phyloP scores from a whole-genome alignment of 2,113 vertebrate species.

The Stigmatopora argus region DNA sequence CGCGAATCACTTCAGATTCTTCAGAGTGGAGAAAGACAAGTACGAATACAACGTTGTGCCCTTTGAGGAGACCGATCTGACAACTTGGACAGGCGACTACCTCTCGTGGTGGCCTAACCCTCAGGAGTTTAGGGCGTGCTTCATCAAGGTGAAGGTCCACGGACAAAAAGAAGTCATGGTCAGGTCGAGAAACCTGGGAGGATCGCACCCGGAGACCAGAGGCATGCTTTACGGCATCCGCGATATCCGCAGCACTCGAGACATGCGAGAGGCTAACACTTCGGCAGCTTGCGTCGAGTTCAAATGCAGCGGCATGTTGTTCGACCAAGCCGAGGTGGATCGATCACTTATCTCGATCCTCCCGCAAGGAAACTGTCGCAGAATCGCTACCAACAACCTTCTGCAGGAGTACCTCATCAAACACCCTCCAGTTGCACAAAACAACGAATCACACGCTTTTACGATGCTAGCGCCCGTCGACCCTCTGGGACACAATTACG shows the following conservation, averaged over 20 bases:
- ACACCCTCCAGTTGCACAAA: constrained; percentile 75
- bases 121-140: constrained; percentile 95
- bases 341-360: constrained; percentile 80
- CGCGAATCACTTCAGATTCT: constrained; percentile 90
- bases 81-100: constrained; percentile 88
- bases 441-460: constrained; percentile 77
- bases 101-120: constrained; percentile 98
- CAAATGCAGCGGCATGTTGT: constrained; percentile 95
- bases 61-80: constrained; percentile 84
- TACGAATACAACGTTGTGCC: constrained; percentile 96
- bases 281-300: constrained; percentile 92
- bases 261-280: constrained; percentile 61
- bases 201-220: constrained; percentile 78
- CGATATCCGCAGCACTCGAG: constrained; percentile 87
- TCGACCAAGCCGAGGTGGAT: constrained; percentile 82
- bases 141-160: constrained; percentile 85
- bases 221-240: constrained; percentile 88
- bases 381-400: constrained; percentile 73
- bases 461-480: constrained; percentile 89
- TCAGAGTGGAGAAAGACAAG: constrained; percentile 88
- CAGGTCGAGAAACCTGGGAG: constrained; percentile 80
- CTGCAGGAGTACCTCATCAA: constrained; percentile 84
- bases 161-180: constrained; percentile 90
- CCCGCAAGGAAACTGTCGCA: constrained; percentile 86
- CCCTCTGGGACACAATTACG: constrained; percentile 96